Base-by-base conservation (phyloP, 2,797 vertebrate species). In the Molossus molossus region DNA sequence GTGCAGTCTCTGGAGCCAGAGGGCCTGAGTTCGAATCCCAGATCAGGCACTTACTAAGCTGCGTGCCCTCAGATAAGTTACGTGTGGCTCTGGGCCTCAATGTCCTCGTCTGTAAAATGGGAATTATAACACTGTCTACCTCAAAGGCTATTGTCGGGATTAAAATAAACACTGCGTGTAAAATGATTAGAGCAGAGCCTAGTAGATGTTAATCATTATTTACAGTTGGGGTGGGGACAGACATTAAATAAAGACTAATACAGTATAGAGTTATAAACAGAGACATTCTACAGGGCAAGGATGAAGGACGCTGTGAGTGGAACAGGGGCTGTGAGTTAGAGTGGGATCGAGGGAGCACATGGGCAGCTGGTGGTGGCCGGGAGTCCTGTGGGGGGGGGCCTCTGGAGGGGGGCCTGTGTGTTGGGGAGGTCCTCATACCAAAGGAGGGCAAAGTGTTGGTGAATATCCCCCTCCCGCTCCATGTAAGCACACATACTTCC, bases 401-500 rank as follows among this genome's bases (percentile, higher is more conserved):
- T 45, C 3, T 45, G 69, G 33, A 87, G 13, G 6, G 15, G 45
- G 85, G 8, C 45, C 50, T 45, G 40, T 45, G 40, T 73, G 57
- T 20, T 27, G 29, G 69, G 17, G 58, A 6, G 64, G 70, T 25
- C 29, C 13, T 57, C 57, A 4, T 9, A 11, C 9, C 55, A 23
- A 67, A 73, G 60, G 65, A 91, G 77, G 82, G 21, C 9, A 21
- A 9, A 50, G 60, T n/a, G 12, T 57, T 48, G 25, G 48, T 45
- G 45, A 62, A 33, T 4, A 6, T 13, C 6, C 7, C 15, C 9
- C 11, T 33, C 60, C 29, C n/a, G 6, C 53, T 27, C 0, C n/a
- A 3, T 1, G 4, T 6, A 0, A 37, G 25, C 10, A 4, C 11
- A 3, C 8, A 0, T 14, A 0, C 23, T 14, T 27, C 27, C 27